Conservation (phyloP, 2,888 invertebrate genomes). For the Amphimallon solstitiale region DNA sequence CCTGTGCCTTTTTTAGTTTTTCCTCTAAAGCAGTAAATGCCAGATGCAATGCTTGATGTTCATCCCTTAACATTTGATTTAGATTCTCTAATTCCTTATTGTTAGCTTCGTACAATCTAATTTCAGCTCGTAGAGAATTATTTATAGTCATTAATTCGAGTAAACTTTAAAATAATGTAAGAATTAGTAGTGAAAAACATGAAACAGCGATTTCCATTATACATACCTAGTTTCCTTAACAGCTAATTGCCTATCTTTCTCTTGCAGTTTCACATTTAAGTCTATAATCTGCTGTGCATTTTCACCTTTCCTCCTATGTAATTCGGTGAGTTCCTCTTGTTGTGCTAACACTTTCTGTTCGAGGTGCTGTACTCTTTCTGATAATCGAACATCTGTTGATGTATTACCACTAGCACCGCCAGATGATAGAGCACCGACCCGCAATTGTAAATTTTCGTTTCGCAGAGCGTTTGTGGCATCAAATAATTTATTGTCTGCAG, state of each 20-base stretch:
- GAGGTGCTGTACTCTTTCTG: slow-evolving; percentile 72
- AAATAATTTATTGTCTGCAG: slow-evolving; percentile 86
- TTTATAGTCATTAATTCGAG: slow-evolving; percentile 75
- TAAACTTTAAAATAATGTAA: slow-evolving; percentile 66
- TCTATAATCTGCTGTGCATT: slow-evolving; percentile 94
- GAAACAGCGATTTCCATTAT: not conserved
- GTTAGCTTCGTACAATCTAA: slow-evolving; percentile 76
- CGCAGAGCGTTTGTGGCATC: slow-evolving; percentile 84
- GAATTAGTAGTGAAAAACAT: slow-evolving; percentile 1
- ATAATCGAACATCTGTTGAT: slow-evolving; percentile 60
- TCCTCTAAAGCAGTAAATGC: slow-evolving; percentile 91
- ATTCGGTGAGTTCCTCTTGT: slow-evolving; percentile 92
- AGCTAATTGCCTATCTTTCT: slow-evolving; percentile 80
- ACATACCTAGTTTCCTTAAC: slow-evolving; percentile 78
- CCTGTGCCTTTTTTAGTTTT: slow-evolving; percentile 84
- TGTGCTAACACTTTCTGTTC: slow-evolving; percentile 88
- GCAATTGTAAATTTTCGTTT: slow-evolving; percentile 85
- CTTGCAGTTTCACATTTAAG: slow-evolving; percentile 85
- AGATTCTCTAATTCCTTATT: slow-evolving; percentile 82
- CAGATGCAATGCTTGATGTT: slow-evolving; percentile 93
- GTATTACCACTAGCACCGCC: slow-evolving; percentile 49
- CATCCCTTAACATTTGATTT: slow-evolving; percentile 91
- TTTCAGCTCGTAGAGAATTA: slow-evolving; percentile 76
- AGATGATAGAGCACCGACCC: slow-evolving; percentile 68
- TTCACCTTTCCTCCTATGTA: slow-evolving; percentile 90